A percentile compares a stretch with the other conserved stretches of the same genome.
These are phyloP conservation scores for Poeciliopsis occidentalis DNA, from an alignment of 2,113 vertebrate genomes.

Conservation along the genomic window DNA sequence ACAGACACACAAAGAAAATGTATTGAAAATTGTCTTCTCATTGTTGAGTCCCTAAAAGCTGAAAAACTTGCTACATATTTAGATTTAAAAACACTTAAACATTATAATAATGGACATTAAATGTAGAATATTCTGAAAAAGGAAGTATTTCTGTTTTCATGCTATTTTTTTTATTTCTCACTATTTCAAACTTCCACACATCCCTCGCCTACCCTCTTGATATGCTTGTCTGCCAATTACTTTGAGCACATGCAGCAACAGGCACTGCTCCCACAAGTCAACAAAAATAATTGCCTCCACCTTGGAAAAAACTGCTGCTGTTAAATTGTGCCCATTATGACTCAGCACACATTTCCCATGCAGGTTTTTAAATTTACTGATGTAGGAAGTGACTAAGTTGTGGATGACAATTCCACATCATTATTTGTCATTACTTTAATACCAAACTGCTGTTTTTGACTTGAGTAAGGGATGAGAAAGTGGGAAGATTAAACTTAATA, in stretches of 20 bases:
- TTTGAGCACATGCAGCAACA: slow-evolving; percentile 51
- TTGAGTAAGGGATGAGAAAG: slow-evolving; percentile 23
- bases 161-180: neutral
- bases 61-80: no score
- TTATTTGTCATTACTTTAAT: slow-evolving; percentile 45
- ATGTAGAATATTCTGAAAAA: neutral
- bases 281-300: slow-evolving; percentile 69
- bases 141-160: neutral
- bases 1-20: no score
- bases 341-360: slow-evolving; percentile 45
- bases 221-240: slow-evolving; percentile 63
- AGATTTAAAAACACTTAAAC: no score
- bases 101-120: neutral
- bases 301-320: slow-evolving; percentile 54
- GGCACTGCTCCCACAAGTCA: slow-evolving; percentile 53
- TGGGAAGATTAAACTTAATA: slow-evolving; percentile 18
- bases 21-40: no score
- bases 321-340: slow-evolving; percentile 44
- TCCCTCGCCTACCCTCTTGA: slow-evolving; percentile 12
- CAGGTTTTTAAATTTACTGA: slow-evolving; percentile 27
- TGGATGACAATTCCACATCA: slow-evolving; percentile 38
- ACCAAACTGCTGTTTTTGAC: slow-evolving; percentile 33
- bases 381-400: slow-evolving; percentile 34
- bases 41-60: no score
- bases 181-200: neutral